These are phyloP conservation scores for Drosophila infuscata DNA, from an alignment of 2,888 invertebrate genomes.

Conservation along the genomic window DNA sequence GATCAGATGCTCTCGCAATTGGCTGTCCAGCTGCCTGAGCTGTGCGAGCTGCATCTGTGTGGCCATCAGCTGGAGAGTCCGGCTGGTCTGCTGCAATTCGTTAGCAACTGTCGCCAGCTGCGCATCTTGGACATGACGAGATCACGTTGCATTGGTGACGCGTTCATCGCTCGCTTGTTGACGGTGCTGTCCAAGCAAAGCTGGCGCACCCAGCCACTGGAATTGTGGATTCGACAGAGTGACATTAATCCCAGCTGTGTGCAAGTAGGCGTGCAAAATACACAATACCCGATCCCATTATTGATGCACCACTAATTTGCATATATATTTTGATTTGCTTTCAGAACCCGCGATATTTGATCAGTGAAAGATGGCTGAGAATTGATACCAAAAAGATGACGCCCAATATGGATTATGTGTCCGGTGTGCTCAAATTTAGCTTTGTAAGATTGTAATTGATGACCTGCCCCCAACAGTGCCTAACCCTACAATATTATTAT, in stretches of 20 bases:
- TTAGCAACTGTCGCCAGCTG: conserved; percentile 66
- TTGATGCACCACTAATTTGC: background rate
- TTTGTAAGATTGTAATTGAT: conserved; percentile 45
- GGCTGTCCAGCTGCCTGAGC: conserved; percentile 57
- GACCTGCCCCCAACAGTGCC: conserved; percentile 33
- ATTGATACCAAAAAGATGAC: conserved; percentile 61
- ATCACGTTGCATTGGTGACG: conserved; percentile 59
- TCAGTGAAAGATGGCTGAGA: conserved; percentile 54
- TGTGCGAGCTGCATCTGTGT: conserved; percentile 71
- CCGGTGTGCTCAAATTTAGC: conserved; percentile 76
- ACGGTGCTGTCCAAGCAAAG: conserved; percentile 64
- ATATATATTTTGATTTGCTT: background rate
- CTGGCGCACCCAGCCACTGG: conserved; percentile 68
- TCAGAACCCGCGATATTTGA: conserved; percentile 60
- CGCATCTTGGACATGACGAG: conserved; percentile 67
- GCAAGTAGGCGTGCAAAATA: conserved; percentile 13
- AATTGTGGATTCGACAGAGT: conserved; percentile 71
- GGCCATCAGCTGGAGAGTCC: conserved; percentile 75
- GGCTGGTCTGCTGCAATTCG: conserved; percentile 65
- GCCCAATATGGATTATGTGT: conserved; percentile 44
- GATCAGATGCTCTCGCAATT: conserved; percentile 65
- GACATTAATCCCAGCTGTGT: conserved; percentile 57
- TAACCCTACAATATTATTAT: conserved; percentile 1
- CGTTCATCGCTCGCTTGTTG: conserved; percentile 61
- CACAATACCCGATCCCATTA: background rate